Evolutionary conservation across 2,888 invertebrate genomes (phyloP), one percentile per base, ranked within the genome.

Genomic region (Xestia c-nigrum): DNA sequence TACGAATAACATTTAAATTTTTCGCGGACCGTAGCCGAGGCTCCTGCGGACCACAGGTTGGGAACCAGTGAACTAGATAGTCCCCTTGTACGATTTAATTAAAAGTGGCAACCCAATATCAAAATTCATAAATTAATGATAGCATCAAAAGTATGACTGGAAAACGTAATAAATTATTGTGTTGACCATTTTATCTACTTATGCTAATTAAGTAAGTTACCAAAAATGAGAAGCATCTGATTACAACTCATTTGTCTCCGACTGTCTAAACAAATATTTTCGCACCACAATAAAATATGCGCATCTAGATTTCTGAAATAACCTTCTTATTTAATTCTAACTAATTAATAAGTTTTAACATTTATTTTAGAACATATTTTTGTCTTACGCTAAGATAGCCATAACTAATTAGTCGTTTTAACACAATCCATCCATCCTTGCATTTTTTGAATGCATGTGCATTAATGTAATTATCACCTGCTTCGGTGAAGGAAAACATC

Each of bases 121-220:
- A 57, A 72, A 38, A 5, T 47, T 47, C 47, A 16, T 24, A 71
- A 46, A 68, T 46, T 65, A 68, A 65, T 74, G 14, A 50, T 50
- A 31, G 57, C 40, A 10, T 61, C 74, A 19, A 67, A 50, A 38
- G 55, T 66, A 68, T 61, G 19, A 52, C 71, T 52, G 24, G 14
- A 43, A 38, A 81, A 50, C n/a, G 7, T 59, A 65, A 76, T 64
- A 64, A 71, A 64, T 61, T 52, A 47, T 47, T 10, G 21, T 21
- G 14, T 73, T 50, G 38, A 46, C 21, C 52, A 64, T 40, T 73
- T 67, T 61, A 72, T 76, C 70, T 68, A 83, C 9, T 67, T 79
- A 83, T 76, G 75, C 4, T 73, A 83, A 83, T 83, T 82, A 59
- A 78, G 71, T 82, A 59, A 78, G 71, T 69, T 70, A 64, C 38